Percentiles rank a stretch among this genome's conserved stretches.
phyloP scores from a whole-genome alignment of 2,888 invertebrate genomes.

The Caenorhabditis plicata region DNA sequence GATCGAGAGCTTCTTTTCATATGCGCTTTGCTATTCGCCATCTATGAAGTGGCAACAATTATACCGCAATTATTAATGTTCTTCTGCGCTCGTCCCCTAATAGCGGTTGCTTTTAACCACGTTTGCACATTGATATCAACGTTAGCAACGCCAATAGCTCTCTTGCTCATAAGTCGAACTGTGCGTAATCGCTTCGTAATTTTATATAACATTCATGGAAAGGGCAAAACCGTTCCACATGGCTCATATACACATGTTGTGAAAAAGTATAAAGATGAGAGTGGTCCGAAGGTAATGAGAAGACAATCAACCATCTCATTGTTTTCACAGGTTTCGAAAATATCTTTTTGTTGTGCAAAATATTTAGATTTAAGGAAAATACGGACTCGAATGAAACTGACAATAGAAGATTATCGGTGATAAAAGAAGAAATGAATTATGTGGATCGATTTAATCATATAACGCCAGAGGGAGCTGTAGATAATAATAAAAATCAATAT shows the following conservation, averaged over 20 bases:
- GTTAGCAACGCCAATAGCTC: slow-evolving; percentile 23
- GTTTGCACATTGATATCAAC: slow-evolving; percentile 24
- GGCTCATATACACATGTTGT: slow-evolving; percentile 27
- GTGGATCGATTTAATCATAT: too few species aligned
- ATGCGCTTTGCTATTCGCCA: slow-evolving; percentile 15
- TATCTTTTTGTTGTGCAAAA: too few species aligned
- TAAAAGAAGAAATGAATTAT: too few species aligned
- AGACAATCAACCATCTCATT: slow-evolving; percentile 10
- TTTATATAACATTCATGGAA: slow-evolving; percentile 14
- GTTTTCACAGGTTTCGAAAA: slow-evolving; percentile 19
- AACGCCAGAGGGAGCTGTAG: too few species aligned
- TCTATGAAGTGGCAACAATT: slow-evolving; percentile 17
- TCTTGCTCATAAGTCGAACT: slow-evolving; percentile 14
- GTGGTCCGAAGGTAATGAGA: slow-evolving; percentile 4
- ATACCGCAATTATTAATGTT: slow-evolving; percentile 6
- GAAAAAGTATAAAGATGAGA: slow-evolving; percentile 23
- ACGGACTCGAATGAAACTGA: too few species aligned
- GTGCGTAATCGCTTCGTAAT: slow-evolving; percentile 7
- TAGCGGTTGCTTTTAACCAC: slow-evolving; percentile 17
- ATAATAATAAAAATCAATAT: too few species aligned
- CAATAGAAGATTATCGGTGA: too few species aligned
- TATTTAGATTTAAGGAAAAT: too few species aligned
- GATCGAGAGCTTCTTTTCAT: slow-evolving; percentile 25
- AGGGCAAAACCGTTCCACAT: slow-evolving; percentile 7
- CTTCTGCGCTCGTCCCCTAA: slow-evolving; percentile 25